Evolutionary conservation across 2,113 vertebrate genomes (phyloP).

Genomic region (Takifugu flavidus): DNA sequence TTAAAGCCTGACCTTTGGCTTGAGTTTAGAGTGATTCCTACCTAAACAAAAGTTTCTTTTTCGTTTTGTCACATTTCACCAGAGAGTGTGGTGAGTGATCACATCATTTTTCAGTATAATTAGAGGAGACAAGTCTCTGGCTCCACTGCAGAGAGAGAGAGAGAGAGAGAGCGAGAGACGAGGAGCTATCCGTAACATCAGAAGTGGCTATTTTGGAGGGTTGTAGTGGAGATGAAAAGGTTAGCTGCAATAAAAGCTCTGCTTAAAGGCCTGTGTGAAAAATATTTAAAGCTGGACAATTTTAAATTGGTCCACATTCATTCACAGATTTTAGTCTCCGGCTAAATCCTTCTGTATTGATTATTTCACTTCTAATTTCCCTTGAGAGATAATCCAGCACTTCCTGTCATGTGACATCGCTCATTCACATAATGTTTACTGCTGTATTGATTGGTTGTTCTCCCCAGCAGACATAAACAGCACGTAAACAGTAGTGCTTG

Average conservation of each 20-base stretch:
- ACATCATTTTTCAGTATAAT: constrained; percentile 55
- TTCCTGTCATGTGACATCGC: too few relatives aligned
- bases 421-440: too few relatives aligned
- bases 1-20: neutral
- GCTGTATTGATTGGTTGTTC: neutral
- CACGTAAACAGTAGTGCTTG: neutral
- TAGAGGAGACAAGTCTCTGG: constrained; percentile 61
- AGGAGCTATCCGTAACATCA: constrained; percentile 53
- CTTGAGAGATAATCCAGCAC: too few relatives aligned
- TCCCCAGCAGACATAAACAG: neutral
- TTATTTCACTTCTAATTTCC: neutral
- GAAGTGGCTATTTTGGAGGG: constrained; percentile 47
- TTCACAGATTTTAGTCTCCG: neutral
- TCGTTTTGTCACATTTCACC: constrained; percentile 58
- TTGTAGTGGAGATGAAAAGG: constrained; percentile 66
- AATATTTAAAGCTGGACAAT: constrained; percentile 31
- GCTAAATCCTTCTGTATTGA: neutral
- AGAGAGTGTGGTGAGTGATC: constrained; percentile 54
- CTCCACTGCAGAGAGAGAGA: constrained; percentile 37
- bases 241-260: constrained; percentile 49
- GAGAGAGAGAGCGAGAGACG: neutral
- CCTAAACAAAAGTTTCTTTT: constrained; percentile 35
- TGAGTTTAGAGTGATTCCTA: constrained; percentile 19
- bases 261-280: constrained; percentile 56
- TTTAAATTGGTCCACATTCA: constrained; percentile 21